Evolutionary conservation across 2,113 vertebrate species (phyloP).

Genomic region (Hippopotamus amphibius): DNA sequence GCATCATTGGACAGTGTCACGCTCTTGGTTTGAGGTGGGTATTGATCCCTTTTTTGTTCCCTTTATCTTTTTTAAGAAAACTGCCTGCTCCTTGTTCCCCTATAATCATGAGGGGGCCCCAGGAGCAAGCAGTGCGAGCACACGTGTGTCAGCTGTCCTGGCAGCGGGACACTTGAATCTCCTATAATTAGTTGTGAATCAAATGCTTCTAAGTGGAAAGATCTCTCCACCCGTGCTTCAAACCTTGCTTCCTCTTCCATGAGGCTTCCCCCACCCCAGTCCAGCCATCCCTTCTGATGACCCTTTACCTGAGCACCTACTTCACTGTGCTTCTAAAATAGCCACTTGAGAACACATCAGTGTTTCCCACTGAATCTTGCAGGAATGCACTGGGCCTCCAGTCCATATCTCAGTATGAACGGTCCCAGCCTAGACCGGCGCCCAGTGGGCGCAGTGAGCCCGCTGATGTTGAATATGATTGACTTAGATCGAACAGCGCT

Average conservation of each 20-base stretch:
- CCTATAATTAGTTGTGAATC: neutral
- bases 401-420: neutral
- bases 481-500: neutral
- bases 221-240: neutral
- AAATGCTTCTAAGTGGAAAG: neutral
- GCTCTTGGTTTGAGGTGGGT: constrained; percentile 57
- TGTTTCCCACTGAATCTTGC: neutral
- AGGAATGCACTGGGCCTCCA: neutral
- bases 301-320: neutral
- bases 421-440: neutral
- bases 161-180: neutral
- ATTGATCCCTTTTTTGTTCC: neutral
- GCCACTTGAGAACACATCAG: neutral
- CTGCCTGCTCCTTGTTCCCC: neutral
- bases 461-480: neutral
- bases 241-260: neutral
- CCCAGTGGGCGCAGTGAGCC: neutral
- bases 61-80: constrained; percentile 22
- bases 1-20: neutral
- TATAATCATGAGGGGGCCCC: neutral
- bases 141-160: neutral
- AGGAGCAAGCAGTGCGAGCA: neutral
- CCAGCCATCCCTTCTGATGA: neutral
- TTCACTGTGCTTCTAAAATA: neutral
- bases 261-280: neutral